A percentile compares a stretch with the other conserved stretches of the same genome.
Conservation (phyloP, 2,113 vertebrate genomes). For the Tachycineta bicolor region DNA sequence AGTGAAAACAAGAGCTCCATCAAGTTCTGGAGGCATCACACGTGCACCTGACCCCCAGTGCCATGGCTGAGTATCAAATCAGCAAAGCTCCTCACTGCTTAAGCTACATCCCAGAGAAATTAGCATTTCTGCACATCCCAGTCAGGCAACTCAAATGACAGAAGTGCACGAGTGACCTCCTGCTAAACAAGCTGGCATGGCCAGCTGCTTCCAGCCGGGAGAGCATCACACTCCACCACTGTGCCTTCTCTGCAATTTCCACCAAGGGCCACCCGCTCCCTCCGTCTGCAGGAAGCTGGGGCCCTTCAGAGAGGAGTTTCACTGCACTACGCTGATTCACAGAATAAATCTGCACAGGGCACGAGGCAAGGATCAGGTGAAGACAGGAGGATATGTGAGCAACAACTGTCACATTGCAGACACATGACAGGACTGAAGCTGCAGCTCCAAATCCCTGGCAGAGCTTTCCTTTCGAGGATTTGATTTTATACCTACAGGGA, state of each 20-base stretch:
- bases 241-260: not conserved
- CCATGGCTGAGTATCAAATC: not conserved
- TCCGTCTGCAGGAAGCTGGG: not conserved
- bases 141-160: not conserved
- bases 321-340: accelerated
- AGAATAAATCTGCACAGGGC: not conserved
- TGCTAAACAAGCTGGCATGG: not conserved
- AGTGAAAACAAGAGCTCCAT: not conserved
- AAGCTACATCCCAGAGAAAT: not conserved
- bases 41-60: not conserved
- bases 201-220: not conserved
- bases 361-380: not conserved
- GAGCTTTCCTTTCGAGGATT: not conserved
- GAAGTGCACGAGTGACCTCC: not conserved
- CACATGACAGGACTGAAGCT: not conserved
- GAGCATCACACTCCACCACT: not conserved
- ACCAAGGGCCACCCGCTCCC: not conserved
- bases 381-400: not conserved
- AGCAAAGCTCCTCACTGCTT: not conserved
- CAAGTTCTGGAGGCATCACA: not conserved
- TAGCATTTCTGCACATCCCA: not conserved
- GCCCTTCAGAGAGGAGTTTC: not conserved
- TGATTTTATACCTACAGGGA: not conserved
- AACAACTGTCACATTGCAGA: not conserved
- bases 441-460: not conserved